Percentiles rank a stretch among this genome's conserved stretches.
These are phyloP conservation scores for Tubulanus polymorphus DNA, from an alignment of 2,888 invertebrate species.

Conservation along the genomic window DNA sequence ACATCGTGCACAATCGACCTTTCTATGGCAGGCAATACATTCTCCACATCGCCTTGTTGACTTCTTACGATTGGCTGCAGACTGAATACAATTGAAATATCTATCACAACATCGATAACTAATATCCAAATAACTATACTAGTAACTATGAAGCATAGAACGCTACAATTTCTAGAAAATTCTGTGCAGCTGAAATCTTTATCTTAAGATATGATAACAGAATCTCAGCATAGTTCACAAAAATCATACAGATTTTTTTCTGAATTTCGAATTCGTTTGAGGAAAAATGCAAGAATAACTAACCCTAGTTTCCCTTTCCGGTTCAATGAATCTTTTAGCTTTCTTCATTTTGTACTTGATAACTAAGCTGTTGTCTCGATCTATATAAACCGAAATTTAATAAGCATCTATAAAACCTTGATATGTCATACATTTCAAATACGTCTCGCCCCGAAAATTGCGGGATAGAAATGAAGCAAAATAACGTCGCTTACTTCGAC, in stretches of 20 bases:
- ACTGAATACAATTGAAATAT: slow-evolving; percentile 11
- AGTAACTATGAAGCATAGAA: too few relatives aligned
- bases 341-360: slow-evolving; percentile 48
- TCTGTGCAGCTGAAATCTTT: too few relatives aligned
- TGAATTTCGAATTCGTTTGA: too few relatives aligned
- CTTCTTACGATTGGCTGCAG: slow-evolving; percentile 32
- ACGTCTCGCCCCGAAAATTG: too few relatives aligned
- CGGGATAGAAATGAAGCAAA: too few relatives aligned
- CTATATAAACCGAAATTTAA: slow-evolving; percentile 25
- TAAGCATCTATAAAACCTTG: neutral
- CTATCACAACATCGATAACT: neutral
- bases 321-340: too few relatives aligned
- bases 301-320: too few relatives aligned
- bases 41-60: slow-evolving; percentile 63
- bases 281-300: too few relatives aligned
- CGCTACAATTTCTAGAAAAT: too few relatives aligned
- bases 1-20: slow-evolving; percentile 69
- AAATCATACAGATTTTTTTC: too few relatives aligned
- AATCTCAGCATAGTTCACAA: too few relatives aligned
- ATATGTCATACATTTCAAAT: neutral
- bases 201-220: too few relatives aligned
- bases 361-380: slow-evolving; percentile 36
- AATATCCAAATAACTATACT: neutral
- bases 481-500: slow-evolving; percentile 43
- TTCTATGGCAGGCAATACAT: slow-evolving; percentile 70